Evolutionary conservation across 2,888 invertebrate species (phyloP).

Genomic region (Nymphalis c-album): DNA sequence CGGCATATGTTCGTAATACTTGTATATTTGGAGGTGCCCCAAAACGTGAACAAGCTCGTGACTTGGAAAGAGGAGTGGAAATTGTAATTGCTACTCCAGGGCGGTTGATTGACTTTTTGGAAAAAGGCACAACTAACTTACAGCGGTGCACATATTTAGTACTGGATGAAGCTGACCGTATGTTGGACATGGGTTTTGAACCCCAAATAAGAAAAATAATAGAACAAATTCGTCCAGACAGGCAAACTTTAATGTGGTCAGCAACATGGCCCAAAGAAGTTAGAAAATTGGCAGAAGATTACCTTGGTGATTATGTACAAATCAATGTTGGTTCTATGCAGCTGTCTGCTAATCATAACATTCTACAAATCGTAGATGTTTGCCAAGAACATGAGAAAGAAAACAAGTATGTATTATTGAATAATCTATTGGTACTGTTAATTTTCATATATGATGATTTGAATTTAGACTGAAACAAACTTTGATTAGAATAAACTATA

Average conservation of each 20-base stretch:
- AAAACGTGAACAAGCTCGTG: constrained; percentile 87
- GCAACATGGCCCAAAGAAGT: constrained; percentile 99
- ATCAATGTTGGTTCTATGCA: constrained; percentile 95
- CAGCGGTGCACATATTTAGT: constrained; percentile 91
- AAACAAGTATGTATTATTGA: constrained; percentile 70
- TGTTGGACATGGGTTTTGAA: constrained; percentile 99
- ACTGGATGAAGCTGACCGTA: constrained; percentile 95
- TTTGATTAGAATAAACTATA: constrained; percentile 59
- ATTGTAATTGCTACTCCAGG: constrained; percentile 96
- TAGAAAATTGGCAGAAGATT: constrained; percentile 94
- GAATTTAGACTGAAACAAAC: constrained; percentile 45
- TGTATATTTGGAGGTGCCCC: constrained; percentile 97
- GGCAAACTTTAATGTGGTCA: constrained; percentile 99
- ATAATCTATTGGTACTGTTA: neutral
- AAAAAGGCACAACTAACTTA: constrained; percentile 87
- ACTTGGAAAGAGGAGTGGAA: constrained; percentile 89
- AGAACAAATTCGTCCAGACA: constrained; percentile 95
- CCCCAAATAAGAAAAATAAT: constrained; percentile 97
- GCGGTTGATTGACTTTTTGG: constrained; percentile 91
- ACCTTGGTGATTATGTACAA: constrained; percentile 93
- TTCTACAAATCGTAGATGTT: constrained; percentile 92
- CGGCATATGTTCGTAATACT: constrained; percentile 88
- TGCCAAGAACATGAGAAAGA: constrained; percentile 94
- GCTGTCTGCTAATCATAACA: constrained; percentile 94
- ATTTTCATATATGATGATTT: constrained; percentile 51